Conservation (phyloP, 2,797 vertebrate species). For the Aulostomus chinensis region DNA sequence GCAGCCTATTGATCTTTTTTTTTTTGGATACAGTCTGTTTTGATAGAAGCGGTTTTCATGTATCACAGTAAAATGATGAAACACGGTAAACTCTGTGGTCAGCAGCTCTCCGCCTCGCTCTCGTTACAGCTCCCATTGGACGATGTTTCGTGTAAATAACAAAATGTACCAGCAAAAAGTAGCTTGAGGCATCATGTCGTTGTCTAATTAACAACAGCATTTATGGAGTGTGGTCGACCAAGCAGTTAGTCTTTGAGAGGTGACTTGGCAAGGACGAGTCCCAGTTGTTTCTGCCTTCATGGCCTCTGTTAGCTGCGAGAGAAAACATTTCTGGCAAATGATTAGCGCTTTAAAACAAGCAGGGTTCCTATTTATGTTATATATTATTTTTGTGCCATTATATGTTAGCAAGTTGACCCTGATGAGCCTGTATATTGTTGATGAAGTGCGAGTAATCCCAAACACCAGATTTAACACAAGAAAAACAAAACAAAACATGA, state of each 20-base stretch:
- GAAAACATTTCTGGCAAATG: slow-evolving; percentile 1
- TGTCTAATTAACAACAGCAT: neutral
- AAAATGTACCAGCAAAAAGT: neutral
- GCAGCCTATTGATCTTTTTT: no score
- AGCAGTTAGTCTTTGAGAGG: neutral
- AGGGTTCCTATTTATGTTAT: no score
- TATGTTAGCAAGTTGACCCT: no score
- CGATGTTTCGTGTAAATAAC: neutral
- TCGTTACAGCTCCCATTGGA: neutral
- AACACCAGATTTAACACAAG: no score
- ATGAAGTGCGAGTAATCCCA: no score
- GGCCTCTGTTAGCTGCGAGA: neutral
- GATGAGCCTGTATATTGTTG: no score
- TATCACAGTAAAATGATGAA: no score
- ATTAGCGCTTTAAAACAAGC: no score
- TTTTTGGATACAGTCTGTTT: no score
- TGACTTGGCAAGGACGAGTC: neutral
- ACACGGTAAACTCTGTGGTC: neutral
- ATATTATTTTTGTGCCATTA: no score
- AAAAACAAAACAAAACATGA: no score
- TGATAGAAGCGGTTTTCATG: no score
- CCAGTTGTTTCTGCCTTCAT: neutral
- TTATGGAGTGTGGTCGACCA: neutral
- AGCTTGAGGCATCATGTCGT: neutral
- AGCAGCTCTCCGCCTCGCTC: neutral